Base-by-base conservation (phyloP, 2,113 vertebrate species). In the Prunella himalayana region DNA sequence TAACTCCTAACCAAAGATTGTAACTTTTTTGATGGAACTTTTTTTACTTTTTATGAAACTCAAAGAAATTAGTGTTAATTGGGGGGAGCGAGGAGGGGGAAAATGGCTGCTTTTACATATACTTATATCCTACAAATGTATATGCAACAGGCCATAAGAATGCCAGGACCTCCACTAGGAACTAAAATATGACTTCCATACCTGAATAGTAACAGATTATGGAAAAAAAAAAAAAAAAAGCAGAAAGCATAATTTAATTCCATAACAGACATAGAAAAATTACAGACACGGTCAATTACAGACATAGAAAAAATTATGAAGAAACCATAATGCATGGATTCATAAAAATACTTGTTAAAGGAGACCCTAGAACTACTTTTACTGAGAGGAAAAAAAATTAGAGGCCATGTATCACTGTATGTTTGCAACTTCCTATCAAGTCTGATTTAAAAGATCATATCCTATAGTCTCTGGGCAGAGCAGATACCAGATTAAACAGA, bases 81-180 rank as follows among this genome's bases (percentile, higher is more conserved):
- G 6, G 19, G 53, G 13, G 31, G 11, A 6, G 41, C 10, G 39
- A 12, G 19, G 10, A 1, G 15, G 1, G 10, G 23, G 4, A 15
- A 12, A 45, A 60, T 3, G 3, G 7, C 15, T 82, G 9, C 12
- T 86, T 88, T 72, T 39, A 68, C 6, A 47, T 14, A 19, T 12
- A 33, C 10, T 18, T 44, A 27, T 16, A 63, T 7, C 9, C 24
- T 37, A 23, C 8, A 56, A 7, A 53, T 33, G 27, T 1, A 53
- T 7, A 13, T 25, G 21, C 10, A 92, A 51, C 41, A 86, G n/a
- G 6, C 13, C 21, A 0, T 14, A 54, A 80, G 25, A 92, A 86
- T 21, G 16, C 13, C 57, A 68, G 4, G 11, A 30, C 10, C 18
- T 90, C 51, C 75, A 51, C 8, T 31, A 42, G 15, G 41, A 92